Base-by-base conservation (phyloP, 2,888 invertebrate genomes). In the Gerris lacustris region DNA sequence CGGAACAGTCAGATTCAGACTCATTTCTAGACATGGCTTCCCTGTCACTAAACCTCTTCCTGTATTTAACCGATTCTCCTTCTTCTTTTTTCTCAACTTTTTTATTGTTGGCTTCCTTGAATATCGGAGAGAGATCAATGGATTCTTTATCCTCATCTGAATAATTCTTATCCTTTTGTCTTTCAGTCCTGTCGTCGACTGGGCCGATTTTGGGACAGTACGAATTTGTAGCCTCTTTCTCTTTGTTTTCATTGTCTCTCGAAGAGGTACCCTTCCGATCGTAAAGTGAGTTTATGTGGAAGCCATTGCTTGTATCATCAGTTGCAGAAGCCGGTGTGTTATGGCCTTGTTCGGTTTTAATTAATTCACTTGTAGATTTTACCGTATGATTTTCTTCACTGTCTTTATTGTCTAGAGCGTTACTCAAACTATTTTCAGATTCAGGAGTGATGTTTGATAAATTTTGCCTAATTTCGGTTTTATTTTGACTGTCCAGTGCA, bases 1-100 rank as follows among this genome's bases (percentile, higher is more conserved):
- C 86, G 43, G 92, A 91, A 79, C 89, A 90, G 76, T 92, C 92
- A 64, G 89, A 89, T 71, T 90, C 90, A 75, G 88, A 88, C 79
- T 69, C 69, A 45, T 70, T n/a, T 66, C 70, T 66, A 45, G 67
- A 17, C 55, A 44, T 45, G 44, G 70, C 18, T 63, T 15, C 64
- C 43, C 7, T 18, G 44, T 43, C n/a, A 11, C 55, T 15, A 11
- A 9, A 11, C 9, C 55, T 9, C 9, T 11, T 15, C 9, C 9
- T 15, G 2, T 15, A 11, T 55, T 15, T 55, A 55, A 55, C 55
- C 15, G 55, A 15, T 55, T 55, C 55, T 55, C 15, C 15, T 9
- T 55, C 55, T 55, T 55, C 55, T 31, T 31, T 31, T 55, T 55
- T 55, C 15, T 55, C 55, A 5, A 55, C 55, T 5, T 55, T 55